A percentile compares a stretch with the other conserved stretches of the same genome.
phyloP scores from a whole-genome alignment of 2,113 vertebrate genomes.

The Sinocyclocheilus anophthalmus region DNA sequence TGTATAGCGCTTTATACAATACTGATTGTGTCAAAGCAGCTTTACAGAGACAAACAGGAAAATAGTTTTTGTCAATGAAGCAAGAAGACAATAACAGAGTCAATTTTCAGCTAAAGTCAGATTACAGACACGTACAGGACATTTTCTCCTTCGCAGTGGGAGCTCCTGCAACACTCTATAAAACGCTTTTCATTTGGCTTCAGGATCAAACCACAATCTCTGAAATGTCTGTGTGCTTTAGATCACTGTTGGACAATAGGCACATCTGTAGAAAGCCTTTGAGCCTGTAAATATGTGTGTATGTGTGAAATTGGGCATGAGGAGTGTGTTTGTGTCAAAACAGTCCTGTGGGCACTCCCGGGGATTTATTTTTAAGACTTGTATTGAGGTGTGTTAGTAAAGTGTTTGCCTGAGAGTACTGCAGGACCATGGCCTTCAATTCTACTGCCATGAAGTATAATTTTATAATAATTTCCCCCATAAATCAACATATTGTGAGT shows the following conservation, averaged over 20 bases:
- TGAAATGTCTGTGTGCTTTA: slow-evolving; percentile 16
- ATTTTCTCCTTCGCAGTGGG: too few species aligned
- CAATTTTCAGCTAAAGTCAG: too few species aligned
- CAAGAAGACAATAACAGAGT: too few species aligned
- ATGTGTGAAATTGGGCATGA: slow-evolving; percentile 38
- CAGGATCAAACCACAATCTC: background rate
- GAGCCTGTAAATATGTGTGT: slow-evolving; percentile 63
- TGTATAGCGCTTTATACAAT: too few species aligned
- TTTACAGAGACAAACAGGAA: too few species aligned
- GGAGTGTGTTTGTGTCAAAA: background rate
- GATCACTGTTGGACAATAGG: slow-evolving; percentile 14
- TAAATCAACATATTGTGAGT: slow-evolving; percentile 19
- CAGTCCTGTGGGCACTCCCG: background rate
- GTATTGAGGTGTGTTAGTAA: slow-evolving; percentile 61
- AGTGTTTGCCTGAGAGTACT: slow-evolving; percentile 47
- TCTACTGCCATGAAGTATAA: slow-evolving; percentile 67
- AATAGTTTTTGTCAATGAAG: too few species aligned
- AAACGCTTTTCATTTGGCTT: background rate
- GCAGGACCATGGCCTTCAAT: slow-evolving; percentile 56
- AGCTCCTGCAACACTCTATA: too few species aligned
- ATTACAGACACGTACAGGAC: background rate
- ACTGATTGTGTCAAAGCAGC: too few species aligned
- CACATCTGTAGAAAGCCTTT: slow-evolving; percentile 55
- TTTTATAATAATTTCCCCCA: slow-evolving; percentile 52
- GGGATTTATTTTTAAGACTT: background rate